These are phyloP conservation scores for Furcifer pardalis DNA, from an alignment of 2,797 vertebrate genomes.

Conservation along the genomic window DNA sequence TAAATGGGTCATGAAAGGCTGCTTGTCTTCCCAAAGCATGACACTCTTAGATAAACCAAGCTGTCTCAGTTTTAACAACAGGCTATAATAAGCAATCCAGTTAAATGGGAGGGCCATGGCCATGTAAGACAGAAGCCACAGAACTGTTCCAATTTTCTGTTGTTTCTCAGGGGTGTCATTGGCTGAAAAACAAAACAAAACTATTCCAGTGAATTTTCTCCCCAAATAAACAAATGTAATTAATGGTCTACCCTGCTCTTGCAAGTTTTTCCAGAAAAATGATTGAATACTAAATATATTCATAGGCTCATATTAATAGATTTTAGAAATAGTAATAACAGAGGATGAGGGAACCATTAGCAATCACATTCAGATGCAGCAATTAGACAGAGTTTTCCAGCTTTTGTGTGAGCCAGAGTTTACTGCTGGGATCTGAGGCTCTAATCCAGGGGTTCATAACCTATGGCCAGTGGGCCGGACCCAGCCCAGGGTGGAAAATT, in stretches of 20 bases:
- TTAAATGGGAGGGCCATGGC: background rate
- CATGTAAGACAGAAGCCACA: background rate
- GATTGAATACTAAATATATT: background rate
- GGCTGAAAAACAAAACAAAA: background rate
- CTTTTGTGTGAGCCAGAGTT: background rate
- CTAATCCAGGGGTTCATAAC: too few species aligned
- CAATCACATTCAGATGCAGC: background rate
- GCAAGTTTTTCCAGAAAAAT: background rate
- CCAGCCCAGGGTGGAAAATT: too few species aligned
- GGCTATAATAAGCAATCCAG: background rate
- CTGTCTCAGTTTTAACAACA: slow-evolving; percentile 26
- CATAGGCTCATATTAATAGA: background rate
- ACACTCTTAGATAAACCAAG: background rate
- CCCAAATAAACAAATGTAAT: background rate
- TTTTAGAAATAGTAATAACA: background rate
- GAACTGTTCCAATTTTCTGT: background rate
- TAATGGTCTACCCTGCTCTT: background rate
- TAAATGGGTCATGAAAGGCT: slow-evolving; percentile 3
- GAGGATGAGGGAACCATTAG: background rate
- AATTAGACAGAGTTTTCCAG: background rate
- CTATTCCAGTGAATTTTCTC: slow-evolving; percentile 14
- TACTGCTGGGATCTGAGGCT: background rate
- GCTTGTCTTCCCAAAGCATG: background rate
- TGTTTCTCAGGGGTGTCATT: background rate
- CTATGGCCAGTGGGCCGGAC: too few species aligned